Evolutionary conservation across 1,140 invertebrate species (phyloP).

Genomic region (Cyrtorhinus lividipennis): DNA sequence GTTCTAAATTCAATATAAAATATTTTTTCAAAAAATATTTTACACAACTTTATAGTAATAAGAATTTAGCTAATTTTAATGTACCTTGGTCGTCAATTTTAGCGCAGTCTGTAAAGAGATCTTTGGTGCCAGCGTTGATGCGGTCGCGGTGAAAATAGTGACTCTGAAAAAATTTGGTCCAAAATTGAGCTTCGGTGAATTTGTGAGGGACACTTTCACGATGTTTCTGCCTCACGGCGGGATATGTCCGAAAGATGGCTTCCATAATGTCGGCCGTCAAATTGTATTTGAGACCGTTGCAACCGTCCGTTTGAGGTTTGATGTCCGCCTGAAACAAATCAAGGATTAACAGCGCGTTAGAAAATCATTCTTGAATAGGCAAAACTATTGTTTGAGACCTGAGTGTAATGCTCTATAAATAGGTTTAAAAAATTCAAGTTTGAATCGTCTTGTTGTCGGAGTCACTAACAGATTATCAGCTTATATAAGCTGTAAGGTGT

Average conservation of each 20-base stretch:
- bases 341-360: too few species aligned
- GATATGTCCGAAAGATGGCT: conserved; percentile 98
- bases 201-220: conserved; percentile 89
- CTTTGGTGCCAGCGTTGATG: conserved; percentile 65
- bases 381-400: too few species aligned
- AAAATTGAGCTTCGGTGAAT: conserved; percentile 93
- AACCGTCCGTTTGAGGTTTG: conserved; percentile 92
- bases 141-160: conserved; percentile 99
- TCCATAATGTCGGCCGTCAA: conserved; percentile 93
- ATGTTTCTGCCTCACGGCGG: conserved; percentile 94
- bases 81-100: conserved; percentile 78
- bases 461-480: too few species aligned
- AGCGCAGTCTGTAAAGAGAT: conserved; percentile 92
- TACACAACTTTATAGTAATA: too few species aligned
- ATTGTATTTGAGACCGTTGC: conserved; percentile 94
- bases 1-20: conserved; percentile 6
- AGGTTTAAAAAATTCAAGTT: too few species aligned
- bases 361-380: too few species aligned
- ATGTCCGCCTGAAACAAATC: conserved; percentile 61
- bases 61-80: too few species aligned
- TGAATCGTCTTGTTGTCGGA: too few species aligned
- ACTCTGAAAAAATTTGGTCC: conserved; percentile 99
- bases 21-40: conserved; percentile 15
- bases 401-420: too few species aligned
- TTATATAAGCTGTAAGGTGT: too few species aligned